Conservation (phyloP, 2,113 vertebrate species). For the Trichechus manatus region DNA sequence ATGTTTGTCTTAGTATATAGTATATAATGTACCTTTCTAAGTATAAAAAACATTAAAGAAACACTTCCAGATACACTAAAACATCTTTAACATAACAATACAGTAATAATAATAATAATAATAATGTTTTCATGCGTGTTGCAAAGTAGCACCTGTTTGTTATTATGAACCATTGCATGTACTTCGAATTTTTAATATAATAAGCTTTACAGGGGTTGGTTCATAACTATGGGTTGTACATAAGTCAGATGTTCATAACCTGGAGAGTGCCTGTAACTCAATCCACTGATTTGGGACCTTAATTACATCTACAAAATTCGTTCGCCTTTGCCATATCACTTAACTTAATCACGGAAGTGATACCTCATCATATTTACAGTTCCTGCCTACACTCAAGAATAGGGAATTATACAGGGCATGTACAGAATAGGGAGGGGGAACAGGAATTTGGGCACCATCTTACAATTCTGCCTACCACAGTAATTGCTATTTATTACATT, state of each 20-base stretch:
- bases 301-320: background rate
- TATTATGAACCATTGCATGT: background rate
- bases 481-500: background rate
- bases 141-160: background rate
- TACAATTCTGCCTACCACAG: background rate
- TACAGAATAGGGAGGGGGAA: rapidly evolving
- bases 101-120: background rate
- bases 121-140: background rate
- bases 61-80: background rate
- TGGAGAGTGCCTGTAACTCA: background rate
- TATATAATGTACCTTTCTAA: background rate
- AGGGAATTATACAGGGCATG: background rate
- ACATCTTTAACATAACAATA: background rate
- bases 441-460: background rate
- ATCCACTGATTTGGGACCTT: background rate
- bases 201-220: background rate
- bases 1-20: background rate
- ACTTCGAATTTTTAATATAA: background rate
- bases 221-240: background rate
- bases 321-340: background rate
- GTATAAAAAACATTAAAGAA: background rate
- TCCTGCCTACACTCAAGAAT: background rate
- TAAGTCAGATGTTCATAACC: background rate
- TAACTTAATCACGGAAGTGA: background rate
- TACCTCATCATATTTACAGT: background rate